Conservation (phyloP, 2,888 invertebrate species). For the Drosophila cracens region DNA sequence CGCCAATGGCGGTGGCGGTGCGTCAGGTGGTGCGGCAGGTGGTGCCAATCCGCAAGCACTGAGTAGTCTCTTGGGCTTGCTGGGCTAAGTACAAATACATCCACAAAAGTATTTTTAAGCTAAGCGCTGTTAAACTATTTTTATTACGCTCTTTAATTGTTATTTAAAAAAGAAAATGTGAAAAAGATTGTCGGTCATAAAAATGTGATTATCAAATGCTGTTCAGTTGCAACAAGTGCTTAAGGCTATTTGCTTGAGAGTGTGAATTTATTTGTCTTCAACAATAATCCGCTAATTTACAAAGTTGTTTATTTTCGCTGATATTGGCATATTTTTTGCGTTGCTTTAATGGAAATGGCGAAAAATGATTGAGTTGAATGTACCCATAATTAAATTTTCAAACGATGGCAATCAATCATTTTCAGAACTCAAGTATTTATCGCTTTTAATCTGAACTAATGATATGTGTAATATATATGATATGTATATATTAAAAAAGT, state of each 20-base stretch:
- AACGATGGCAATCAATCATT: background rate
- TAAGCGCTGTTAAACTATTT: slow-evolving; percentile 13
- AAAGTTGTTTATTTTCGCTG: background rate
- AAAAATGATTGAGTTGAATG: slow-evolving; percentile 9
- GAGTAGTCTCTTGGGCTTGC: slow-evolving; percentile 49
- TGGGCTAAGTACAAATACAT: slow-evolving; percentile 47
- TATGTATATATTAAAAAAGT: background rate
- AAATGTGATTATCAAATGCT: slow-evolving; percentile 3
- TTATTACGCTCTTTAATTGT: slow-evolving; percentile 1
- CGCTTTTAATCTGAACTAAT: too few relatives aligned
- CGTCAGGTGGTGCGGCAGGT: slow-evolving; percentile 26
- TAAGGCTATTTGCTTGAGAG: background rate
- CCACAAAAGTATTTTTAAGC: slow-evolving; percentile 26
- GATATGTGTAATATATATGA: background rate
- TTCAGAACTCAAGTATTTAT: too few relatives aligned
- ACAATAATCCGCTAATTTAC: background rate
- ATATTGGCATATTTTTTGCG: background rate
- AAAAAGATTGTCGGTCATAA: background rate
- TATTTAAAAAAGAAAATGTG: background rate
- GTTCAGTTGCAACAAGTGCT: background rate
- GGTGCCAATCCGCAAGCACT: slow-evolving; percentile 57
- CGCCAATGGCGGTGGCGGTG: slow-evolving; percentile 61
- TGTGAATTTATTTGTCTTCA: background rate
- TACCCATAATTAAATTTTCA: background rate
- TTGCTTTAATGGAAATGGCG: background rate